Percentiles rank a stretch among this genome's conserved stretches.
Evolutionary conservation across 2,797 vertebrate genomes (phyloP).

Genomic region (Myotis vivesi): DNA sequence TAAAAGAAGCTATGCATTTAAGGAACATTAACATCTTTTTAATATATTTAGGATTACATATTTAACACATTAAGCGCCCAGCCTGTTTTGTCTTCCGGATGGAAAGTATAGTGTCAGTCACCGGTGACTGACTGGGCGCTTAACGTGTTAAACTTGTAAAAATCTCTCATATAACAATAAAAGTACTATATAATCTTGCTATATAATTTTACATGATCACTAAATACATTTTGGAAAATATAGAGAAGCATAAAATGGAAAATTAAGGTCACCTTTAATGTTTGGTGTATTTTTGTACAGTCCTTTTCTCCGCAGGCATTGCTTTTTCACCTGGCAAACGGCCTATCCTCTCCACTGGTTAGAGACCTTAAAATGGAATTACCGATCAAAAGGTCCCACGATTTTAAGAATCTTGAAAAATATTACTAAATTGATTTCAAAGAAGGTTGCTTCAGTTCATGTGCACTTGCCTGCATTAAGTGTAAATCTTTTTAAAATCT

Average conservation of each 20-base stretch:
- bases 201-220: neutral
- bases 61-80: neutral
- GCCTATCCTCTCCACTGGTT: neutral
- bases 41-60: conserved; percentile 1
- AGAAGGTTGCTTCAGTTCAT: neutral
- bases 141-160: neutral
- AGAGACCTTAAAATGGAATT: neutral
- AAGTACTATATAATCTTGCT: neutral
- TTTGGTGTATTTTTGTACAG: neutral
- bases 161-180: neutral
- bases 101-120: too few species aligned
- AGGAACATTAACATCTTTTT: neutral
- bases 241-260: neutral
- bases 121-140: too few species aligned
- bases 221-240: neutral
- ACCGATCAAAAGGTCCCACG: neutral
- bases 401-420: conserved; percentile 15
- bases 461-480: neutral
- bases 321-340: neutral
- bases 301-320: neutral
- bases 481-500: neutral
- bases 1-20: neutral
- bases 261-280: conserved; percentile 11
- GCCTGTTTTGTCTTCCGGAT: too few species aligned
- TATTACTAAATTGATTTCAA: neutral